phyloP scores from a whole-genome alignment of 2,113 vertebrate species.

The Lophotis ruficrista region DNA sequence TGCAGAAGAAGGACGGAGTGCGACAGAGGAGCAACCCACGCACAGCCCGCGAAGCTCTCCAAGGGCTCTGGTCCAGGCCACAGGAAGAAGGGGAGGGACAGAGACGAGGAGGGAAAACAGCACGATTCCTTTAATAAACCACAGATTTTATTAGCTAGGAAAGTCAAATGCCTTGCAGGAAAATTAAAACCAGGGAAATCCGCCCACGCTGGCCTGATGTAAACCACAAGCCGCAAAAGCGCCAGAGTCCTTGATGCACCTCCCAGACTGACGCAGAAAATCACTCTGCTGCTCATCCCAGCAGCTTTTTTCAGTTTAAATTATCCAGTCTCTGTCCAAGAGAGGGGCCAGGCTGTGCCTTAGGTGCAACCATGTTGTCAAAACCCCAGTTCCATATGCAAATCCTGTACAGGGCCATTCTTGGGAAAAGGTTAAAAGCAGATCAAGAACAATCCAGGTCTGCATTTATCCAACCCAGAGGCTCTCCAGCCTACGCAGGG shows the following conservation, averaged over 20 bases:
- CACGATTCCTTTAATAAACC: not conserved
- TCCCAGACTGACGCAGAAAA: not conserved
- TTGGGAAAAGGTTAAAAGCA: not conserved
- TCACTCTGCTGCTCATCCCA: not conserved
- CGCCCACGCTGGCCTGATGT: not conserved
- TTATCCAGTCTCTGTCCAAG: not conserved
- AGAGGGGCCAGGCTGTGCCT: not conserved
- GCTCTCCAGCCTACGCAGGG: not conserved
- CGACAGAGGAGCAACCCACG: fast-evolving
- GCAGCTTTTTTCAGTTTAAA: not conserved
- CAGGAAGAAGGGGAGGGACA: not conserved
- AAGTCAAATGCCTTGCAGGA: not conserved
- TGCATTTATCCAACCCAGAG: not conserved
- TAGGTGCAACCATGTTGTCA: not conserved
- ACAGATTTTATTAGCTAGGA: not conserved
- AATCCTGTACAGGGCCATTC: not conserved
- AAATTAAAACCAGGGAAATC: not conserved
- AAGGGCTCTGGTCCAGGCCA: not conserved
- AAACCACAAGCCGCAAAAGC: not conserved
- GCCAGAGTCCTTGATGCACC: fast-evolving
- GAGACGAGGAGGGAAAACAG: not conserved
- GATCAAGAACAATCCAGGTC: not conserved
- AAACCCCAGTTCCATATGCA: not conserved
- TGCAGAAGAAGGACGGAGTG: not conserved
- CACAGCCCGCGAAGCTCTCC: not conserved